These are phyloP conservation scores for Patella pellucida DNA, from an alignment of 2,888 invertebrate species.

Conservation along the genomic window DNA sequence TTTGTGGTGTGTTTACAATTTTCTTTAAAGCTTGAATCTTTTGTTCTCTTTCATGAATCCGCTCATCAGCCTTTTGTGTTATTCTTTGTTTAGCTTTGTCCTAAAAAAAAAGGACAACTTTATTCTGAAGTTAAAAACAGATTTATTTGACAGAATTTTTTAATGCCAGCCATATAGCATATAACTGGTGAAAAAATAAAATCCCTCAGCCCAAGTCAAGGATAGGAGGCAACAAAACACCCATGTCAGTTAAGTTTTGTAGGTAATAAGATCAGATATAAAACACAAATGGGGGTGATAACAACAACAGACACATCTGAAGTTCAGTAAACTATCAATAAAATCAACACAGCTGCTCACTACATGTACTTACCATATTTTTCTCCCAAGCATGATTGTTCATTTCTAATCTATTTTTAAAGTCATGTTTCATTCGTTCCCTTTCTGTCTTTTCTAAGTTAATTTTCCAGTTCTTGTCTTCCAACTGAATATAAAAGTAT, in stretches of 20 bases:
- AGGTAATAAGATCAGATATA: too few relatives aligned
- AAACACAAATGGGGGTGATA: too few relatives aligned
- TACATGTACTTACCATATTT: constrained; percentile 47
- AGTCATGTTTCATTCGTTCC: constrained; percentile 76
- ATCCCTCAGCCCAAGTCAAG: too few relatives aligned
- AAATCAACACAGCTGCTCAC: not conserved
- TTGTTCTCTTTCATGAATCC: not conserved
- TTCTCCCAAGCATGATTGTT: constrained; percentile 63
- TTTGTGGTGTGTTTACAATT: not conserved
- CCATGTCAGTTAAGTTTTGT: too few relatives aligned
- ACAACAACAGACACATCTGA: too few relatives aligned
- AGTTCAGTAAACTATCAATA: too few relatives aligned
- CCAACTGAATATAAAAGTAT: constrained; percentile 61
- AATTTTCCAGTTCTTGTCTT: constrained; percentile 73
- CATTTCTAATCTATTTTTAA: constrained; percentile 73
- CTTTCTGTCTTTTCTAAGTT: constrained; percentile 74
- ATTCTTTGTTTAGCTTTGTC: constrained; percentile 1
- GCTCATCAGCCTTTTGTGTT: not conserved
- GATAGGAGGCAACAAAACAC: too few relatives aligned
- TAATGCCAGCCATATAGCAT: too few relatives aligned
- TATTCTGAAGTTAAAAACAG: too few relatives aligned
- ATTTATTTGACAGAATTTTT: too few relatives aligned
- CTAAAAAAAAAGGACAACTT: not conserved
- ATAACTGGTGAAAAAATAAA: too few relatives aligned
- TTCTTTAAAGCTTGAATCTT: not conserved